These are phyloP conservation scores for Luffia ferchaultella DNA, from an alignment of 2,888 invertebrate genomes.

Conservation along the genomic window DNA sequence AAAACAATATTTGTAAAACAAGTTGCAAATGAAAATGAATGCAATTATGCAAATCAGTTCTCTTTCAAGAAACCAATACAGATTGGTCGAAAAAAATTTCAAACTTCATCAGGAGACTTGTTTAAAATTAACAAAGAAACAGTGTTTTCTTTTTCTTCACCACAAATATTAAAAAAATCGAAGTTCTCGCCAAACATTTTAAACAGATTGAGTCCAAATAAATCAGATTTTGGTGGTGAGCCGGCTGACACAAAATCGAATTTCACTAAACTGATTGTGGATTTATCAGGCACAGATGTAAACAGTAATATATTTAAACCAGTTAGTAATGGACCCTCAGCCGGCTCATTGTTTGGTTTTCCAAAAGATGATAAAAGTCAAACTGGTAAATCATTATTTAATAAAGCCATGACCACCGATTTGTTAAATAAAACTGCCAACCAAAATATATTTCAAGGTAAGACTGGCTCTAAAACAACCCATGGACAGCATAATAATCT, in stretches of 20 bases:
- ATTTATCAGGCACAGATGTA: too few relatives aligned
- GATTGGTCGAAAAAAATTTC: too few relatives aligned
- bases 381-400: background rate
- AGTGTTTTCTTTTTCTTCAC: too few relatives aligned
- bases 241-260: too few relatives aligned
- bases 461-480: background rate
- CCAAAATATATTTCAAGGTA: background rate
- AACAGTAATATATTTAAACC: background rate
- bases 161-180: too few relatives aligned
- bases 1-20: slow-evolving; percentile 19
- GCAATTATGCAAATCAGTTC: slow-evolving; percentile 15
- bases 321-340: background rate
- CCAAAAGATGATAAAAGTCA: background rate
- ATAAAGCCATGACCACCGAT: background rate
- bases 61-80: background rate
- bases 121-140: too few relatives aligned
- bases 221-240: too few relatives aligned
- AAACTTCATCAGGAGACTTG: background rate
- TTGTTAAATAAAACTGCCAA: background rate
- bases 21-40: background rate
- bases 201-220: too few relatives aligned
- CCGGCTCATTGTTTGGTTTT: background rate
- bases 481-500: background rate
- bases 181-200: too few relatives aligned
- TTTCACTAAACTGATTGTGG: too few relatives aligned